Conservation (phyloP, 2,888 invertebrate species). For the Parasteatoda lunata region DNA sequence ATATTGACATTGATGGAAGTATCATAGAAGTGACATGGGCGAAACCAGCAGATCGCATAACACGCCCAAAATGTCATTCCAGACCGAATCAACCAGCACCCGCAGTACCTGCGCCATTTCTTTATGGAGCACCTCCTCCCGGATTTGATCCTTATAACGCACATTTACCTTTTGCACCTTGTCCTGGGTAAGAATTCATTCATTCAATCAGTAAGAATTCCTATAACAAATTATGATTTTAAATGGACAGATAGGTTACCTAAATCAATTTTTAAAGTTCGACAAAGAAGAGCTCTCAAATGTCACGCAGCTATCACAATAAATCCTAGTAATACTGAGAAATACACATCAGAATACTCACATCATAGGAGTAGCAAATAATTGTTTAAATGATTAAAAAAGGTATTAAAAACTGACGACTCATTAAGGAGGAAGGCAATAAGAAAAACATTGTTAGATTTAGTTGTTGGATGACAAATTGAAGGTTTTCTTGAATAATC, state of each 20-base stretch:
- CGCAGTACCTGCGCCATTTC: slow-evolving; percentile 17
- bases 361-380: too few relatives aligned
- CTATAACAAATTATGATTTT: not conserved
- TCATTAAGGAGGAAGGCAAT: too few relatives aligned
- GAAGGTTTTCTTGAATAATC: too few relatives aligned
- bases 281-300: too few relatives aligned
- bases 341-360: too few relatives aligned
- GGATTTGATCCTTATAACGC: slow-evolving; percentile 34
- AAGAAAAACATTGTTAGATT: too few relatives aligned
- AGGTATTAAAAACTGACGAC: too few relatives aligned
- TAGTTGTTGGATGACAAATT: too few relatives aligned
- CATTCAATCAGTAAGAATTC: not conserved
- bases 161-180: slow-evolving; percentile 34
- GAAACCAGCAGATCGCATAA: slow-evolving; percentile 73
- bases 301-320: too few relatives aligned
- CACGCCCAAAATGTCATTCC: slow-evolving; percentile 44
- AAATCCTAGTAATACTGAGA: too few relatives aligned
- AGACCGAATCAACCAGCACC: slow-evolving; percentile 32
- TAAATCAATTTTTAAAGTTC: too few relatives aligned
- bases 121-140: slow-evolving; percentile 29
- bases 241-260: not conserved
- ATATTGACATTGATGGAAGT: slow-evolving; percentile 72
- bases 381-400: too few relatives aligned
- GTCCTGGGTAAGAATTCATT: slow-evolving; percentile 23
- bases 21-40: slow-evolving; percentile 75